Evolutionary conservation across 2,888 invertebrate species (phyloP).

Genomic region (Tachina lurida): DNA sequence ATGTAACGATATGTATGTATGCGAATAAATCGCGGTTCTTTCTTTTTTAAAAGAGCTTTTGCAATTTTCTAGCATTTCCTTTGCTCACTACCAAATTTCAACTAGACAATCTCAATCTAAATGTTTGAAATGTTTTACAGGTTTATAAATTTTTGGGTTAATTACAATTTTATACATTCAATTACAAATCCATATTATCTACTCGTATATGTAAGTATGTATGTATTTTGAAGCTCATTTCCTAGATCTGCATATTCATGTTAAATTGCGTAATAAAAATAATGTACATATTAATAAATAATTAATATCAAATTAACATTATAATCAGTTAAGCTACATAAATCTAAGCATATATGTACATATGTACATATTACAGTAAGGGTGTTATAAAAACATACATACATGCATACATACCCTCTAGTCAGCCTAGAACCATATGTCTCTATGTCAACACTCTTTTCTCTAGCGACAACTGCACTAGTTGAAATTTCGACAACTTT

Average conservation of each 20-base stretch:
- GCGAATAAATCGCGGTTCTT: neutral
- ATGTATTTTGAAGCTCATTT: constrained; percentile 27
- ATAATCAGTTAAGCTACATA: constrained; percentile 32
- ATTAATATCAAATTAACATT: constrained; percentile 53
- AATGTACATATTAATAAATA: no score
- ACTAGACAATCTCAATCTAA: neutral
- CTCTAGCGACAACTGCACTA: no score
- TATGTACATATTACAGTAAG: neutral
- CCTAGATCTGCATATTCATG: constrained; percentile 35
- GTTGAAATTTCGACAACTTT: no score
- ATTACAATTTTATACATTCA: constrained; percentile 14
- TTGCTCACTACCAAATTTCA: neutral
- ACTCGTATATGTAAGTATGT: no score
- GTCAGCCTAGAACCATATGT: no score
- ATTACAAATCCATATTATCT: neutral
- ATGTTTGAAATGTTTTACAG: constrained; percentile 2
- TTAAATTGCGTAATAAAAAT: constrained; percentile 49
- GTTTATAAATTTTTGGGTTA: constrained; percentile 49
- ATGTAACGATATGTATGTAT: neutral
- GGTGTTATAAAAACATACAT: no score
- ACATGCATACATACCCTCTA: no score
- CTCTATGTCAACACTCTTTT: no score
- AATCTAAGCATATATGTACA: neutral
- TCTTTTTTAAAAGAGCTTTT: neutral
- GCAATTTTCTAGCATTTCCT: neutral